Percentiles rank a stretch among this genome's conserved stretches.
Evolutionary conservation across 2,797 vertebrate species (phyloP).

Genomic region (Trichosurus vulpecula): DNA sequence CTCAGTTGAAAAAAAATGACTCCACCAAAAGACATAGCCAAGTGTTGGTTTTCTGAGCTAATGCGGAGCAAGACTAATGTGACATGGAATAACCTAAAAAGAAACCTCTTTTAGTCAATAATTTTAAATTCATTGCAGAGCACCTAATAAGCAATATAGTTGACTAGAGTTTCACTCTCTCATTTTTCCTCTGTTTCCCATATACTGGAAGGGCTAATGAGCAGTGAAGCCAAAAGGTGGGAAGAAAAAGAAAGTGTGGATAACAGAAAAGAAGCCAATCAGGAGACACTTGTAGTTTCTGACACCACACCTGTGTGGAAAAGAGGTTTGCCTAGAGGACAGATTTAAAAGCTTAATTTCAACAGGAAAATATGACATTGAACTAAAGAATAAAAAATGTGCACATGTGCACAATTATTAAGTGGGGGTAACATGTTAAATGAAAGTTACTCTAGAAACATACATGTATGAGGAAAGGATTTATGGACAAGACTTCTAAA

Average conservation of each 20-base stretch:
- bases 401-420: conserved; percentile 1
- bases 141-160: conserved; percentile 64
- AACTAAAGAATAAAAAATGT: not conserved
- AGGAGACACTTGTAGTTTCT: conserved; percentile 4
- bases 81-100: conserved; percentile 46
- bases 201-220: conserved; percentile 66
- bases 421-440: not conserved
- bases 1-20: conserved; percentile 69
- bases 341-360: conserved; percentile 28
- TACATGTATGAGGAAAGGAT: not conserved
- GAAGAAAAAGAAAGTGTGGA: not conserved
- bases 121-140: conserved; percentile 63
- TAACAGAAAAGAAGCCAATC: not conserved
- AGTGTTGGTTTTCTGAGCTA: conserved; percentile 67
- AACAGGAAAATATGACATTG: not conserved
- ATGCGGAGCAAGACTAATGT: conserved; percentile 55
- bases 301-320: conserved; percentile 42
- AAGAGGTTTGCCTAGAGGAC: not conserved
- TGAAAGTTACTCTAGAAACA: not conserved
- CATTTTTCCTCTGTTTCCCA: conserved; percentile 50
- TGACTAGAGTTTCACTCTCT: conserved; percentile 58
- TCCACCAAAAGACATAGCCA: conserved; percentile 64
- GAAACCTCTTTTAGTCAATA: conserved; percentile 51
- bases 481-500: not conserved
- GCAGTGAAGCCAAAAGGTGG: conserved; percentile 16